A percentile compares a stretch with the other conserved stretches of the same genome.
These are phyloP conservation scores for Apostichopus californicus DNA, from an alignment of 35 echinoderm and acorn worm genomes.

Conservation along the genomic window DNA sequence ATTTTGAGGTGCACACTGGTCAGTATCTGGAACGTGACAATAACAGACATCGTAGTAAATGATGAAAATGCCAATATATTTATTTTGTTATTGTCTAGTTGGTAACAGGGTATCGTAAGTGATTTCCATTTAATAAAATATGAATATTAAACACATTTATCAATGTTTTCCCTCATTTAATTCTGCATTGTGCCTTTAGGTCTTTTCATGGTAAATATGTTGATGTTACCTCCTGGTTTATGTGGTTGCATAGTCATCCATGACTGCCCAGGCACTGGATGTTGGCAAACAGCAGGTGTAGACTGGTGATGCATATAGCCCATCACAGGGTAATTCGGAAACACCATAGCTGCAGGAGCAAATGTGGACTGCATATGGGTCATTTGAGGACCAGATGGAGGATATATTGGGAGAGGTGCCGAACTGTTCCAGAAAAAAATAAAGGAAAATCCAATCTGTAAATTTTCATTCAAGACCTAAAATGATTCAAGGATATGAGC, in stretches of 20 bases:
- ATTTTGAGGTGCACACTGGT: slow-evolving; percentile 2
- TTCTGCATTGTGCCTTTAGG: too few relatives aligned
- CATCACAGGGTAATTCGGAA: slow-evolving; percentile 36
- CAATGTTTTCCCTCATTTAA: too few relatives aligned
- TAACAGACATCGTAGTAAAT: too few relatives aligned
- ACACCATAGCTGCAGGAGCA: slow-evolving; percentile 37
- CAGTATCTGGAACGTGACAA: not conserved
- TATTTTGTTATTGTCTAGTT: too few relatives aligned
- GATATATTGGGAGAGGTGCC: not conserved
- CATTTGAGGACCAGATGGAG: slow-evolving; percentile 1
- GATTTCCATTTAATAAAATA: too few relatives aligned
- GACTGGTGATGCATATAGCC: slow-evolving; percentile 28
- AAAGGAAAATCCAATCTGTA: not conserved
- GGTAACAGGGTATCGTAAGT: too few relatives aligned
- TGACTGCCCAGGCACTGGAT: not conserved
- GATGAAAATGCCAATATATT: too few relatives aligned
- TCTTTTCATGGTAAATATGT: too few relatives aligned
- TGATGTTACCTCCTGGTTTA: slow-evolving; percentile 5
- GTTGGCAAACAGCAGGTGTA: not conserved
- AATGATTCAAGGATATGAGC: too few relatives aligned
- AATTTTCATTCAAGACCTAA: too few relatives aligned
- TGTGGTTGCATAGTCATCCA: slow-evolving; percentile 22
- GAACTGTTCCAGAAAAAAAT: not conserved
- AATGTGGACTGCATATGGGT: slow-evolving; percentile 46
- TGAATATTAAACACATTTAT: too few relatives aligned